Base-by-base conservation (phyloP, 2,888 invertebrate genomes). In the Nycteola revayana region DNA sequence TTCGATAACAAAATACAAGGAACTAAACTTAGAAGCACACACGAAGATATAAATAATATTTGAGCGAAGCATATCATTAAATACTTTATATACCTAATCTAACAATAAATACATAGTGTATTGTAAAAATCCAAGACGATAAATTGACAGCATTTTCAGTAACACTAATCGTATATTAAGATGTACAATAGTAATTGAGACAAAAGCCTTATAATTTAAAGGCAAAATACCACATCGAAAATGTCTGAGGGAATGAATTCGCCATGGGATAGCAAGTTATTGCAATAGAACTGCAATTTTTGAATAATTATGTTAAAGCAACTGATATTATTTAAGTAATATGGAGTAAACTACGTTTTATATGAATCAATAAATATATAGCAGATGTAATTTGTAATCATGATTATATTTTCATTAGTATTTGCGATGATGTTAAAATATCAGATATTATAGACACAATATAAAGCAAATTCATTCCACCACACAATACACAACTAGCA, bases 121-220 rank as follows among this genome's bases (percentile, higher is more conserved):
- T 73, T 65, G 54, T 78, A 75, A 74, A 79, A 75, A 63, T 74
- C 60, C 75, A 76, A 83, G 79, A 82, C 75, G 75, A 75, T 62
- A 78, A 87, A 86, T 87, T 87, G 87, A 87, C 87, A 82, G 86
- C 75, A 73, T 82, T 85, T 73, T 61, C 71, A 74, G 65, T 83
- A 63, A 77, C 40, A 72, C 73, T 84, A 84, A 67, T 76, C 68
- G 71, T 74, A 71, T 74, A 73, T 70, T 71, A 67, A 71, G 70
- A 51, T 69, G 57, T 61, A 66, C 68, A 68, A 61, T 75, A 75
- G 51, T 82, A 79, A 80, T 82, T 80, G 83, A 82, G 75, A 79
- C 65, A 47, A 82, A 57, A 82, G 81, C 80, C 75, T 78, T 75
- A 73, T 28, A 44, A n/a, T 45, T 71, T 74, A 75, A 56, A 71